These are phyloP conservation scores for Clusia tigrina DNA, from an alignment of 2,888 invertebrate species.

Conservation along the genomic window DNA sequence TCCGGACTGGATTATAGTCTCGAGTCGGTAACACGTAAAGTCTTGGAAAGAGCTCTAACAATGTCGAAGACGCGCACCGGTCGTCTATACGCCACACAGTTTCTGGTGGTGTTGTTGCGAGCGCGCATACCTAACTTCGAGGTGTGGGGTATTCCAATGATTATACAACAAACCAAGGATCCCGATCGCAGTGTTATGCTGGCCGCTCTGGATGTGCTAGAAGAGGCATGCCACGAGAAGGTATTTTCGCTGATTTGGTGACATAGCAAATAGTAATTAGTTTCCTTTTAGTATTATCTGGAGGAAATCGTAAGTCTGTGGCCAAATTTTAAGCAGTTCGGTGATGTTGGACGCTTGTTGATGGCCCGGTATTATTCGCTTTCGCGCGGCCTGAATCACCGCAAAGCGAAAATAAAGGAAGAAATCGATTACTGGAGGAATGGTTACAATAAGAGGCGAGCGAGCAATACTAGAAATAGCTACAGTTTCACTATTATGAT, in stretches of 20 bases:
- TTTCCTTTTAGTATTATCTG: constrained; percentile 70
- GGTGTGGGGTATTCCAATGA: constrained; percentile 85
- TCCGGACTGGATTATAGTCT: constrained; percentile 89
- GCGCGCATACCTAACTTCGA: constrained; percentile 76
- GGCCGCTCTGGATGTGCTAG: constrained; percentile 82
- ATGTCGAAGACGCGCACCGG: constrained; percentile 66
- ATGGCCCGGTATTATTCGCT: constrained; percentile 79
- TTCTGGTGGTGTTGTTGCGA: constrained; percentile 85
- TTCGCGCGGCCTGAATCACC: constrained; percentile 73
- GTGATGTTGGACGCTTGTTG: constrained; percentile 81
- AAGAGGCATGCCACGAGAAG: constrained; percentile 92
- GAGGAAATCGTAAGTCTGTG: constrained; percentile 79
- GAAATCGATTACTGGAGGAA: constrained; percentile 83
- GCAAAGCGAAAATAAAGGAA: constrained; percentile 72
- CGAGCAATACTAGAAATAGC: not conserved
- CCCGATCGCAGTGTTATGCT: constrained; percentile 80
- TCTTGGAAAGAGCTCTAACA: constrained; percentile 66
- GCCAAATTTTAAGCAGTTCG: constrained; percentile 74
- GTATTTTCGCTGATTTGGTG: constrained; percentile 63
- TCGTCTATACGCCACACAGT: constrained; percentile 89
- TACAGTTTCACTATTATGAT: too few relatives aligned
- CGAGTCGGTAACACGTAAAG: constrained; percentile 75
- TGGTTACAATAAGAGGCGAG: constrained; percentile 75
- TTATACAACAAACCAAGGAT: constrained; percentile 87
- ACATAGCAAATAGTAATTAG: not conserved